Conservation (phyloP, 1,140 invertebrate species). For the Druon quercuslanigerum region DNA sequence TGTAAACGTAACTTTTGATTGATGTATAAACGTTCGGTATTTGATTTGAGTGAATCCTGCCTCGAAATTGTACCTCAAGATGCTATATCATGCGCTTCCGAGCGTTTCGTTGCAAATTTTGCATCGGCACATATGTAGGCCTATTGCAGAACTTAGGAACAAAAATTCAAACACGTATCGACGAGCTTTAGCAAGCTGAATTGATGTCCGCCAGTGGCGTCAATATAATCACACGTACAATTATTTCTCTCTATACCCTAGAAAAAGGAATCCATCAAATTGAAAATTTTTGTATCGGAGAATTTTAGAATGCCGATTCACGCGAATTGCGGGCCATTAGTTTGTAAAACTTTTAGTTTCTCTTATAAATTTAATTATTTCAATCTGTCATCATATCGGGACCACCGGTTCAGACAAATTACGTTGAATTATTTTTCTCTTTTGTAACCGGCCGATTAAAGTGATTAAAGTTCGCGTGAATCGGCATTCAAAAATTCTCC, state of each 20-base stretch:
- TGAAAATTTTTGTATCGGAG: no score
- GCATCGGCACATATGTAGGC: not conserved
- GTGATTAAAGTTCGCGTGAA: no score
- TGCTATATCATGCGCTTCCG: not conserved
- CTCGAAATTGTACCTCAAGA: slow-evolving; percentile 19
- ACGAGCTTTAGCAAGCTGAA: not conserved
- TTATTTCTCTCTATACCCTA: not conserved
- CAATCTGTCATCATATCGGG: no score
- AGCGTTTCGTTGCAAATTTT: slow-evolving; percentile 8
- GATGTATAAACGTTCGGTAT: slow-evolving; percentile 9
- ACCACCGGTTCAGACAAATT: no score
- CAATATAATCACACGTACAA: not conserved
- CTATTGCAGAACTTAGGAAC: not conserved
- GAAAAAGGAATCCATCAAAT: no score
- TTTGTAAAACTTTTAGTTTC: no score
- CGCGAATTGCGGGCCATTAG: no score
- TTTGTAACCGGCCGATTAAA: no score
- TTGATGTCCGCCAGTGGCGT: not conserved
- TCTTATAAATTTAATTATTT: no score
- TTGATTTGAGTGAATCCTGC: slow-evolving; percentile 18
- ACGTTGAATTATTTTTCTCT: no score
- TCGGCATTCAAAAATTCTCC: no score
- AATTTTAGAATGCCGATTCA: no score
- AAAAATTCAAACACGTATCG: slow-evolving; percentile 14
- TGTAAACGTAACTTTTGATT: slow-evolving; percentile 2